Evolutionary conservation across 2,888 invertebrate species (phyloP), one percentile per base, ranked within the genome.

Genomic region (Fissipunctia ypsillon): DNA sequence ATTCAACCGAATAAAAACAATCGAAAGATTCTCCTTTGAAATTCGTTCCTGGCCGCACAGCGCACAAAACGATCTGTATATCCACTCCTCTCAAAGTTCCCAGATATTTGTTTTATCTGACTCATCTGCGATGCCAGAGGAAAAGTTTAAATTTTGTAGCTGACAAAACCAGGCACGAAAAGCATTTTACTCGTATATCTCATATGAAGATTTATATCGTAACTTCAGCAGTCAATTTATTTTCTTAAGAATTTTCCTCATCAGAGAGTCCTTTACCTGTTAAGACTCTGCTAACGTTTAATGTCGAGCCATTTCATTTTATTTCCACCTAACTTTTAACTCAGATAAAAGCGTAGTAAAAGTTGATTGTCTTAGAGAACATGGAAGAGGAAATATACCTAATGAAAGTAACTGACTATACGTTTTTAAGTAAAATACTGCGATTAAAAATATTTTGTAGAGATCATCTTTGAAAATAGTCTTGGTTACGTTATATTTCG

Each of bases 301-400:
- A 81, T 84, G 83, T 73, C 41, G 54, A 69, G 76, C 76, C 76
- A 78, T 84, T 84, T 79, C 77, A 79, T 82, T 84, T 85, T 73
- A 85, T 72, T 74, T 74, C 74, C 81, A 64, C 69, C 60, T 78
- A 71, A 82, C 78, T 86, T 83, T 78, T 72, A 80, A 78, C 83
- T 80, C 76, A 72, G 80, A 85, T 84, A 84, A 84, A 84, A 87
- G 85, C 69, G 84, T 79, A 80, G 74, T 88, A 87, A 86, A 85
- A 85, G 73, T 76, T 73, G 73, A 81, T 83, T 86, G 80, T 72
- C 67, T 81, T 72, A 72, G 56, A 74, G 72, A 81, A 75, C 76
- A 73, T 76, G 79, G 65, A 69, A 54, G 56, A 69, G 66, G 43
- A 75, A 73, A 66, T 60, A 52, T 71, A n/a, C n/a, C n/a, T n/a